Percentiles rank a stretch among this genome's conserved stretches.
These are phyloP conservation scores for Gymnoscopelus microlampas DNA, from an alignment of 2,797 vertebrate species.

Conservation along the genomic window DNA sequence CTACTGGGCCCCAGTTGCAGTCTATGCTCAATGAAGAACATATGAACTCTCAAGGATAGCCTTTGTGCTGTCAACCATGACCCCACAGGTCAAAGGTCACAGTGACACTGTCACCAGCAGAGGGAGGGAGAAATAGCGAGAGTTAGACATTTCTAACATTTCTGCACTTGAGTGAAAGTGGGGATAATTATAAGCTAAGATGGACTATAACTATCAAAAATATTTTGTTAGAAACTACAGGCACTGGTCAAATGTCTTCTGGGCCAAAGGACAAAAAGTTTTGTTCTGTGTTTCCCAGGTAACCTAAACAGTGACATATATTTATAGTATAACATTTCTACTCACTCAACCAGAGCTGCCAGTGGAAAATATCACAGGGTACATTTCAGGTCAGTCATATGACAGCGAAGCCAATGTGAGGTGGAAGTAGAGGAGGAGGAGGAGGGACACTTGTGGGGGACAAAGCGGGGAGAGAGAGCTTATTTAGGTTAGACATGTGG, in stretches of 20 bases:
- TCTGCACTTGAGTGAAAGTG: too few relatives aligned
- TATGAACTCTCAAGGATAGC: slow-evolving; percentile 14
- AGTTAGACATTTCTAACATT: not conserved
- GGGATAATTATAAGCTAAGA: not conserved
- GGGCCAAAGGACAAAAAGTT: slow-evolving; percentile 16
- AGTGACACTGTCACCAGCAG: slow-evolving; percentile 19
- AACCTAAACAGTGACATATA: not conserved
- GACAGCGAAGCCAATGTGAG: not conserved
- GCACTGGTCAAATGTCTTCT: slow-evolving; percentile 19
- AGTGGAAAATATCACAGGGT: not conserved
- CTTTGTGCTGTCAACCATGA: slow-evolving; percentile 19
- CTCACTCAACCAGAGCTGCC: not conserved
- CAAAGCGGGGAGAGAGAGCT: not conserved
- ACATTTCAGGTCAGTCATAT: not conserved
- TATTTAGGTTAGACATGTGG: not conserved
- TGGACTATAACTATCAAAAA: not conserved
- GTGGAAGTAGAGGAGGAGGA: not conserved
- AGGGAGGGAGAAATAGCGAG: not conserved
- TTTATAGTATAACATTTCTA: not conserved
- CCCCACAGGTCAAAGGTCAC: slow-evolving; percentile 44
- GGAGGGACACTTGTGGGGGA: too few relatives aligned
- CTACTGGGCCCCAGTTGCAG: slow-evolving; percentile 11
- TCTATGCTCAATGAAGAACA: slow-evolving; percentile 35
- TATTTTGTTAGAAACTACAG: not conserved
- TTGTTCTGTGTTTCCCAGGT: not conserved